These are phyloP conservation scores for Marmota monax DNA, from an alignment of 2,113 vertebrate genomes.

Conservation along the genomic window DNA sequence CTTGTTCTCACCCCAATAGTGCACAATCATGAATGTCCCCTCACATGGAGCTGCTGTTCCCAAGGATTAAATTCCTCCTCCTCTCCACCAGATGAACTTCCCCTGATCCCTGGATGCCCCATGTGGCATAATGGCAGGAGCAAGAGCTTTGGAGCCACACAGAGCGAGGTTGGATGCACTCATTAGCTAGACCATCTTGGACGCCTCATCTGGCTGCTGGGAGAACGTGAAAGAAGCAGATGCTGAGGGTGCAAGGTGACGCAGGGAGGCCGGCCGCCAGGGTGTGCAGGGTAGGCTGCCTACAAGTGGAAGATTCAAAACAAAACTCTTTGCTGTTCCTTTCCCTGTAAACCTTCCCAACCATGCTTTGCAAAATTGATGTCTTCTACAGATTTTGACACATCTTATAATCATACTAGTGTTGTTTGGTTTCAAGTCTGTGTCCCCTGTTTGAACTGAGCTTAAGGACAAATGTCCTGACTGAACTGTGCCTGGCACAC, in stretches of 20 bases:
- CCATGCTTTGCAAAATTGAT: neutral
- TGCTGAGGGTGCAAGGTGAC: neutral
- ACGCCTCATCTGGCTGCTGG: neutral
- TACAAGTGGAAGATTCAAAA: neutral
- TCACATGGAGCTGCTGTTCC: neutral
- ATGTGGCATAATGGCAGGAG: accelerated
- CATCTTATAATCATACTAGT: neutral
- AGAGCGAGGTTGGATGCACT: neutral
- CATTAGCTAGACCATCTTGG: neutral
- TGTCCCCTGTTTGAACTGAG: neutral
- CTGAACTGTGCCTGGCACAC: neutral
- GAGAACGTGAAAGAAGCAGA: neutral
- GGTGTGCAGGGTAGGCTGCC: neutral
- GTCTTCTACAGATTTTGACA: neutral
- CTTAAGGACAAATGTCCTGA: neutral
- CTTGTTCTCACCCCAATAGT: too few species aligned
- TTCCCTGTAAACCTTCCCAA: neutral
- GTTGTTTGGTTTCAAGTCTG: neutral
- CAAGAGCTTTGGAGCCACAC: neutral
- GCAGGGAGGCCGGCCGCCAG: accelerated
- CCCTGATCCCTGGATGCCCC: neutral
- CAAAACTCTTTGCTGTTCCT: neutral
- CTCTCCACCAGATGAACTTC: neutral
- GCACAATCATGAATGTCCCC: neutral
- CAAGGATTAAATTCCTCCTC: neutral